Base-by-base conservation (phyloP, 1,140 invertebrate genomes). In the Diabrotica virgifera region DNA sequence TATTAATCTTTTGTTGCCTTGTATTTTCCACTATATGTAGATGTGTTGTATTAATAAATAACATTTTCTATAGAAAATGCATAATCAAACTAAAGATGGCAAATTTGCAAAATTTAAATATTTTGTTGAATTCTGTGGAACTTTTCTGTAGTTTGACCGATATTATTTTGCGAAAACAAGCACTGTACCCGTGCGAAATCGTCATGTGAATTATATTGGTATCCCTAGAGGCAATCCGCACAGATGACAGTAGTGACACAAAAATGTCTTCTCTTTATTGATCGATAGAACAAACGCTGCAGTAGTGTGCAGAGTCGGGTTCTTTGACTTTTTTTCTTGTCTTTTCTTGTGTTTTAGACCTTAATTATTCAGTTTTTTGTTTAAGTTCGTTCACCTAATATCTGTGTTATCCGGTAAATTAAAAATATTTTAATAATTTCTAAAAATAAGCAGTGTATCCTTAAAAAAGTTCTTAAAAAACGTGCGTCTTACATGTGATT, bases 211-310 rank as follows among this genome's bases (percentile, higher is more conserved):
- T 46, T 46, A 46, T 46, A 46, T 46, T 46, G 40, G 40, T 46
- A 46, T 46, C 40, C 40, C 40, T 46, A 46, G 40, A 46, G 40
- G 40, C 3, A 46, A 46, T 46, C 40, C 40, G 40, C n/a, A 46
- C 40, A n/a, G 40, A 46, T 46, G 40, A 46, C 40, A 46, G 40
- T 46, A n/a, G 40, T 46, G 40, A 46, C n/a, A 10, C 6, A 46
- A 46, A 46, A 46, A 46, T 46, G 40, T 46, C 40, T 46, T 46
- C 40, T 46, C 40, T 10, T 46, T 46, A 46, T 46, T 46, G 40
- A 46, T 46, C 40, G 40, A 46, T 10, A 46, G 40, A 46, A 8
- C 40, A 46, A 8, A 46, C 40, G 40, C 40, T 46, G 40, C 40
- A 46, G 40, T 46, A 46, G 40, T 46, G 40, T 46, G 40, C 40